Base-by-base conservation (phyloP, 2,888 invertebrate species). In the Ochropacha duplaris region DNA sequence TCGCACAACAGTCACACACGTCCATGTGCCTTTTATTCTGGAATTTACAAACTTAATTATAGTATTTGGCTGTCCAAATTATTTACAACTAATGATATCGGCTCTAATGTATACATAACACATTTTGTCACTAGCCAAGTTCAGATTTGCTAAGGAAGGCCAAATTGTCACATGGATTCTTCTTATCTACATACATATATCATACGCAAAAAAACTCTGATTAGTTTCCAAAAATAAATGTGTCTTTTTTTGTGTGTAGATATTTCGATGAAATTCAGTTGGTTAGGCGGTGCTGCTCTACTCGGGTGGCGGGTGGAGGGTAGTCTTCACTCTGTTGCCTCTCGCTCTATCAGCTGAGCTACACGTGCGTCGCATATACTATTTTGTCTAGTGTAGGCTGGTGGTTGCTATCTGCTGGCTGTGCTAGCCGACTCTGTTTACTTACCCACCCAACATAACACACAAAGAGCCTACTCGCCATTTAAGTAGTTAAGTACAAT, bases 281-380 rank as follows among this genome's bases (percentile, higher is more conserved):
- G 22, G 50, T 36, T 52, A 55, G 55, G 56, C 62, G 31, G 31
- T 0, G 12, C 22, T 19, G 57, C 72, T 61, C 71, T 66, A 68
- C 54, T 54, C 52, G 63, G 59, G 56, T 44, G 60, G 74, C 65
- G 78, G 77, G 80, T 65, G 78, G 78, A 71, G 80, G 78, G 82
- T 76, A 69, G 74, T 70, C 71, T 76, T 78, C 77, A 74, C 72
- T 79, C 78, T 44, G 44, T 77, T 72, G 62, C 74, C 73, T 81
- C 86, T 81, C 85, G 66, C 83, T 84, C 85, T 86, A 81, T 90
- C 91, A 92, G 92, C 91, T 92, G 92, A 88, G 87, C 79, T 81
- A 81, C 91, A 90, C 92, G 91, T 91, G 90, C 86, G 76, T 72
- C 62, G 80, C 71, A 79, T 80, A 76, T 85, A 87, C 81, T 84